Conservation (phyloP, 2,797 vertebrate genomes). For the Melanogrammus aeglefinus region DNA sequence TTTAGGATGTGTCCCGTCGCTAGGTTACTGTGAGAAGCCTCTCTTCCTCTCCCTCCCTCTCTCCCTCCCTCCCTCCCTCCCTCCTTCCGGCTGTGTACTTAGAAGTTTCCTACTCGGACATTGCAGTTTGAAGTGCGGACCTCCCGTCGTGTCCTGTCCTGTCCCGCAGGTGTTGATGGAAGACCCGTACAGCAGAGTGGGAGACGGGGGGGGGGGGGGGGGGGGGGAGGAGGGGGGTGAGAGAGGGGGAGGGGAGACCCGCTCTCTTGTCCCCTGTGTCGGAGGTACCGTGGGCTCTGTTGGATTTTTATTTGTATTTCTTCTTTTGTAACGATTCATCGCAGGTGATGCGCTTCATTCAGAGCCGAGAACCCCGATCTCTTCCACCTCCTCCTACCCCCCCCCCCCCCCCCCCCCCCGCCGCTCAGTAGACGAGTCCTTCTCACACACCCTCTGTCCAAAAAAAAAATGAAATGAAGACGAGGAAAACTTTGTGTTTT, state of each 20-base stretch:
- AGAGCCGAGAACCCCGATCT: background rate
- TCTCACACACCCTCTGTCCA: conserved; percentile 55
- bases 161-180: too few relatives aligned
- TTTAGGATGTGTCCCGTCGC: conserved; percentile 16
- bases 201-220: conserved; percentile 21
- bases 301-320: conserved; percentile 18
- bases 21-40: conserved; percentile 19
- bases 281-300: conserved; percentile 37
- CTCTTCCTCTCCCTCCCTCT: too few relatives aligned
- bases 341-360: conserved; percentile 29
- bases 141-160: too few relatives aligned
- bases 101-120: too few relatives aligned
- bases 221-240: conserved; percentile 26
- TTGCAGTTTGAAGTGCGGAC: too few relatives aligned
- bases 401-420: conserved; percentile 31
- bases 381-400: background rate
- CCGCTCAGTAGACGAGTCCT: conserved; percentile 17
- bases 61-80: too few relatives aligned
- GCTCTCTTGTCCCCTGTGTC: conserved; percentile 37
- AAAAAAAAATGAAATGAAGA: conserved; percentile 40
- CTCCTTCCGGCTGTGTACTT: too few relatives aligned
- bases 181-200: conserved; percentile 17
- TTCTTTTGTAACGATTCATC: conserved; percentile 42
- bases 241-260: conserved; percentile 31
- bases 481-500: conserved; percentile 38